These are phyloP conservation scores for Netelia melanura DNA, from an alignment of 2,888 invertebrate genomes.

Conservation along the genomic window DNA sequence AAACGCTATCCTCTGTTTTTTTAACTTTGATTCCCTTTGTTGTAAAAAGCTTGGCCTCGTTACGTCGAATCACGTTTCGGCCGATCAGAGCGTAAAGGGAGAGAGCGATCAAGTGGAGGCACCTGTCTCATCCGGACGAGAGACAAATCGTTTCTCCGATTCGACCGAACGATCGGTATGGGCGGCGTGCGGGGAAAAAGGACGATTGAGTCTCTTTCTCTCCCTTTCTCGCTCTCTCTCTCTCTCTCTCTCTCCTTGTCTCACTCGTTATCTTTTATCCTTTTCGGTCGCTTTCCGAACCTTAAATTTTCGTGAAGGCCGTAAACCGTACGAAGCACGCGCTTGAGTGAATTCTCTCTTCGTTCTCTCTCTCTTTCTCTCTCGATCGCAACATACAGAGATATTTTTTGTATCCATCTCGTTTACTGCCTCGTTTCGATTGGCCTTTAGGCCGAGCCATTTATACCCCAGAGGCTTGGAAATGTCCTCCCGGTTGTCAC, in stretches of 20 bases:
- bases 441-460: background rate
- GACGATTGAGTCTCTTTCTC: conserved; percentile 13
- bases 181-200: conserved; percentile 57
- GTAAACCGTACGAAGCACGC: conserved; percentile 38
- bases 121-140: conserved; percentile 58
- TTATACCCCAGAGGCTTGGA: background rate
- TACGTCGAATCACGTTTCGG: conserved; percentile 56
- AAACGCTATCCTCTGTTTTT: conserved; percentile 3
- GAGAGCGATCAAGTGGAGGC: conserved; percentile 38
- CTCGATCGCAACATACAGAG: background rate
- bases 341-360: conserved; percentile 39
- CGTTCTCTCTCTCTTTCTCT: background rate
- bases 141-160: conserved; percentile 71
- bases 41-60: conserved; percentile 35
- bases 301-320: conserved; percentile 51
- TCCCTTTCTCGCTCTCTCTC: background rate
- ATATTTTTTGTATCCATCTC: conserved; percentile 22
- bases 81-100: conserved; percentile 47
- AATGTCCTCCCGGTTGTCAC: background rate
- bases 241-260: conserved; percentile 2
- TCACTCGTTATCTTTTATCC: conserved; percentile 11
- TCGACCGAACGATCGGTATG: conserved; percentile 65
- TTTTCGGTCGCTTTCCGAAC: conserved; percentile 41
- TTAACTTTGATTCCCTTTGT: conserved; percentile 10
- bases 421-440: conserved; percentile 24